Evolutionary conservation across 2,113 vertebrate genomes (phyloP), one percentile per base, ranked within the genome.

Genomic region (Trematomus loennbergii): DNA sequence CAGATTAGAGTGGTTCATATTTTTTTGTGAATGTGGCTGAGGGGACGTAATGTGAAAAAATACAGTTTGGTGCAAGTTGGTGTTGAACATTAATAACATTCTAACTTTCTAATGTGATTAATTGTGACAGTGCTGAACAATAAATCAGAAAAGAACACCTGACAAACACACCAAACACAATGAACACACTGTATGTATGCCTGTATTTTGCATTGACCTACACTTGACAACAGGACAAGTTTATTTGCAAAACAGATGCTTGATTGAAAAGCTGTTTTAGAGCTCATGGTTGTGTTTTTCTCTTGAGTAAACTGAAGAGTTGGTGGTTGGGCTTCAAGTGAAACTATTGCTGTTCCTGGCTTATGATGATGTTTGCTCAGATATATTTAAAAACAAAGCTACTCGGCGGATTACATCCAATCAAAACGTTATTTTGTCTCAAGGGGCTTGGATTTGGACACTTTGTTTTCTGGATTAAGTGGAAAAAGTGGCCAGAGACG

Each of bases 161-260:
- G 5, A 48, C 43, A 49, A 61, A 17, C 72, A 40, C 50, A 45
- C 69, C 75, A 69, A 60, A 78, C 49, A 45, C 40, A 20, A 54
- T 0, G 43, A 62, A 75, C 72, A 64, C 73, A 16, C 80, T 60
- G 81, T 65, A 55, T 48, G 66, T 70, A 40, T 2, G 66, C 55
- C 78, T 90, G 83, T 59, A 50, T 82, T 86, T 82, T 74, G 71
- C 72, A 72, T 85, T 69, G 18, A 75, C 65, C 57, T 70, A 54
- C 13, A 40, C 68, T 76, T 46, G 59, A 86, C 65, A 89, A 71
- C 72, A 40, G 85, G 84, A 72, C 46, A 12, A 18, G 62, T 79
- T 50, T n/a, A 72, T 80, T 59, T 75, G 50, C 69, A 81, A 86
- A 79, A 62, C 84, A 75, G 18, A 64, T 61, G 76, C 59, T 72